Percentiles rank a stretch among this genome's conserved stretches.
Conservation (phyloP, 2,888 invertebrate genomes). For the Emesis castigata region DNA sequence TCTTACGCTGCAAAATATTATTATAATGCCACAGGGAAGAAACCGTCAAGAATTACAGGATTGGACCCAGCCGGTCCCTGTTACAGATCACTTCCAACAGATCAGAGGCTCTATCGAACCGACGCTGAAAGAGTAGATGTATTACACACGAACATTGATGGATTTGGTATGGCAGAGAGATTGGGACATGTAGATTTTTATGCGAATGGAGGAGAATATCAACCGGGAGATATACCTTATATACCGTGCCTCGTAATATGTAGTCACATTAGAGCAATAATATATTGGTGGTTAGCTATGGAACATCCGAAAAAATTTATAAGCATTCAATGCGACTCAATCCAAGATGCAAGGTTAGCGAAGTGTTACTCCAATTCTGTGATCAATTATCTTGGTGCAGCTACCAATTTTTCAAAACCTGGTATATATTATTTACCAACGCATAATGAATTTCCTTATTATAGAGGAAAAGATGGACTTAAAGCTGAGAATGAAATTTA, state of each 20-base stretch:
- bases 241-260: conserved; percentile 80
- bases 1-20: conserved; percentile 79
- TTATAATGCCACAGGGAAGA: conserved; percentile 77
- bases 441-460: conserved; percentile 81
- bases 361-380: conserved; percentile 78
- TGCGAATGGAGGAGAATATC: conserved; percentile 82
- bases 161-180: conserved; percentile 81
- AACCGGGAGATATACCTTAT: conserved; percentile 79
- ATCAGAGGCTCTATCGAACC: conserved; percentile 73
- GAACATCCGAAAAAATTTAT: conserved; percentile 83
- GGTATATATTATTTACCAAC: conserved; percentile 81
- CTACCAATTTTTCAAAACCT: conserved; percentile 76
- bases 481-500: conserved; percentile 80
- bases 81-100: conserved; percentile 75
- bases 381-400: conserved; percentile 78
- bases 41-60: conserved; percentile 78
- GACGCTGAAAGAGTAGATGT: conserved; percentile 79
- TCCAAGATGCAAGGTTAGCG: conserved; percentile 80
- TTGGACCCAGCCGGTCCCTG: conserved; percentile 84
- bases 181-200: conserved; percentile 82
- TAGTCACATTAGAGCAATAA: conserved; percentile 77
- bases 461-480: conserved; percentile 77
- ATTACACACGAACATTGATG: conserved; percentile 83
- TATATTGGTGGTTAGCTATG: conserved; percentile 83
- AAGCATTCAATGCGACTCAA: conserved; percentile 76